Evolutionary conservation across 2,888 invertebrate genomes (phyloP), one percentile per base, ranked within the genome.

Genomic region (Metacarcinus magister): DNA sequence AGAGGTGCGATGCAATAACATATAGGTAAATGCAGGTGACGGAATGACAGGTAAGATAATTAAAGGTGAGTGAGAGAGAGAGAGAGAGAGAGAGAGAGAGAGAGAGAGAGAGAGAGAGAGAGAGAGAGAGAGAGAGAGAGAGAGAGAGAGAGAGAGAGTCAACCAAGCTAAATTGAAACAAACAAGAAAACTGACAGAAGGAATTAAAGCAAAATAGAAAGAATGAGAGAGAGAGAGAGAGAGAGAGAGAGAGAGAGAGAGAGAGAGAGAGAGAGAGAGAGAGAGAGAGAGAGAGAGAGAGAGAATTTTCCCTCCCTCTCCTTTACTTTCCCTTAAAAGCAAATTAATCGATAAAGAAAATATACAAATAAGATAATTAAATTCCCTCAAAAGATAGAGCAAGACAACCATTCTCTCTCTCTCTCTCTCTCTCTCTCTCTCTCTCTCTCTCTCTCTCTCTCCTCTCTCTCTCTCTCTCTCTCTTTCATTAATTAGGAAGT

Each of bases 151-250:
- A n/a, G 46, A n/a, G 46, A 23, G 92, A n/a, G 16, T 43, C 23
- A 89, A 89, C 89, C 3, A 39, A 89, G 23, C 7, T 43, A 89
- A 89, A 89, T 39, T 7, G 28, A 43, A 89, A 89, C 13, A 89
- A 39, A 89, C 8, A 89, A 89, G 3, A 7, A 28, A 13, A 43
- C 8, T 32, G 32, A 89, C 32, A 32, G 16, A 92, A 43, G 46
- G 28, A 19, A 67, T 19, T 7, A 67, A 67, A 67, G 67, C 10
- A 67, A 75, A 75, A 75, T 5, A 28, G 75, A 75, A 28, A 93
- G 93, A 93, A 10, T 60, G 32, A 93, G 32, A 93, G 54, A 93
- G 54, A 92, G 48, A 92, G 48, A 93, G 54, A 93, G 28, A 60
- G 54, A 93, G 28, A 93, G 54, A 93, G n/a, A 93, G 46, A 75